Base-by-base conservation (phyloP, 2,888 invertebrate species). In the Megaustenia siamemsis region DNA sequence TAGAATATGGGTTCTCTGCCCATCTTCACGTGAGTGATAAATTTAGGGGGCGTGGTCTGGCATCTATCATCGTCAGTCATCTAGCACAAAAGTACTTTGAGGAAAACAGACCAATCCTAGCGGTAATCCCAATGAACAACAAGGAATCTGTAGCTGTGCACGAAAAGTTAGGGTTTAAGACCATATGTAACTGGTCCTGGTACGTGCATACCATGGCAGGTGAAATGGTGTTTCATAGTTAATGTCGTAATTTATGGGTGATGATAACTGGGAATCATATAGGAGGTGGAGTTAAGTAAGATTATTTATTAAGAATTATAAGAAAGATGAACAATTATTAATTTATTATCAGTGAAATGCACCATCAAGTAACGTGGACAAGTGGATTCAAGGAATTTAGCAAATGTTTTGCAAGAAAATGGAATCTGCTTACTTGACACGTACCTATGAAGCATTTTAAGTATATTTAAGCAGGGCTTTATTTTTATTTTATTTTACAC, bases 101-200 rank as follows among this genome's bases (percentile, higher is more conserved):
- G 69, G 69, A 69, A 69, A 69, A 69, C 69, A 21, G 40, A 6
- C 69, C 69, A 12, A 43, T 43, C 4, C 40, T 69, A 3, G 24
- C 69, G 15, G n/a, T 40, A 21, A 40, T 69, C 5, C 15, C 21
- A 35, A 15, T 12, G 8, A 12, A 21, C 24, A 69, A 69, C 40
- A 40, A 38, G 28, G 18, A 38, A 4, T 18, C 69, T 3, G 38
- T 69, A 1, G 69, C 15, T 40, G 21, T 69, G 69, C 69, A 69
- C 21, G 38, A 40, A n/a, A 69, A 69, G 40, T 24, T 69, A 40
- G 69, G 69, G 40, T 69, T 69, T 43, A 69, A 69, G 40, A 35
- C n/a, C 38, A 69, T 38, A 1, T 18, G 69, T n/a, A 38, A 69
- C 2, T 15, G 38, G 28, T 21, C 15, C 69, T 69, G 69, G 69